Conservation (phyloP, 2,797 vertebrate species). For the Artibeus jamaicensis region DNA sequence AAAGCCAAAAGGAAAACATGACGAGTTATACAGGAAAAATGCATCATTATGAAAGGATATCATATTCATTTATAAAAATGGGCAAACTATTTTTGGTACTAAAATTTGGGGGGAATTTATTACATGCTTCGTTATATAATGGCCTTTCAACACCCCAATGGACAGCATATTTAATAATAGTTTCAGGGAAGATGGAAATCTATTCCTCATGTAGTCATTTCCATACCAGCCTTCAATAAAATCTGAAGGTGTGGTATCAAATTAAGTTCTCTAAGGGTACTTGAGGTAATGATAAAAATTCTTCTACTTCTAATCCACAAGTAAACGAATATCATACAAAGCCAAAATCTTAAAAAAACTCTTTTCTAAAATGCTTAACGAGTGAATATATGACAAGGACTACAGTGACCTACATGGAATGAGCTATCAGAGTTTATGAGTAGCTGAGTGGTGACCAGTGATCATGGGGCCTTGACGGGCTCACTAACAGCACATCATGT, state of each 20-base stretch:
- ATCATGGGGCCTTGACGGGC: rapidly evolving
- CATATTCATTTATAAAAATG: slow-evolving; percentile 32
- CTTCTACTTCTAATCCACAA: neutral
- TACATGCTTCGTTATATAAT: neutral
- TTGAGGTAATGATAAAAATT: neutral
- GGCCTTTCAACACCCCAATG: neutral
- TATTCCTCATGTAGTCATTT: neutral
- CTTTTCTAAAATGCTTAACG: neutral
- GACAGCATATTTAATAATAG: neutral
- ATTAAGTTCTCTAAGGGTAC: neutral
- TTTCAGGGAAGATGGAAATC: neutral
- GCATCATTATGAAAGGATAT: neutral
- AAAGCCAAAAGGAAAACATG: slow-evolving; percentile 51
- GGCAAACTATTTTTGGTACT: neutral
- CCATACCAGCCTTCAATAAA: neutral
- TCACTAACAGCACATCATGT: neutral
- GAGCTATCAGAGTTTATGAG: neutral
- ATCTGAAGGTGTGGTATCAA: neutral
- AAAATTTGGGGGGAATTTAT: slow-evolving; percentile 40
- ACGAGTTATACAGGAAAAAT: neutral
- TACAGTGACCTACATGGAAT: neutral
- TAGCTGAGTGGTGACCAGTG: neutral
- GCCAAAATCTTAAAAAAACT: neutral
- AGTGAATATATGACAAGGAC: neutral
- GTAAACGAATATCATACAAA: neutral